Evolutionary conservation across 2,888 invertebrate genomes (phyloP).

Genomic region (Congeria kusceri): DNA sequence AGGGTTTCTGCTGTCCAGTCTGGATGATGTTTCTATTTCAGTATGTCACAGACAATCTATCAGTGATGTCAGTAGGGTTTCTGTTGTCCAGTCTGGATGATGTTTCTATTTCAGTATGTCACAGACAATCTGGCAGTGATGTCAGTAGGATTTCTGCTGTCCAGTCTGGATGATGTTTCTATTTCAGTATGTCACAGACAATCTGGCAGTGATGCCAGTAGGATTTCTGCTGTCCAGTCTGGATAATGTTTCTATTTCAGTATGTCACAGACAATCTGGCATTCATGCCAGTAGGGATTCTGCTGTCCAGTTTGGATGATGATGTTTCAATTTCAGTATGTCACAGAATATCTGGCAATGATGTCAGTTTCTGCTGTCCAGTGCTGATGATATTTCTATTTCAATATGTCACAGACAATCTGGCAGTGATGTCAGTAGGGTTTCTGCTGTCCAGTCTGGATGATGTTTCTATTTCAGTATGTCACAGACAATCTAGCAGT

Average conservation of each 20-base stretch:
- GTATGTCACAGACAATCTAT: constrained; percentile 95
- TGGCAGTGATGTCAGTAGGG: constrained; percentile 98
- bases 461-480: constrained; percentile 90
- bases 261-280: constrained; percentile 96
- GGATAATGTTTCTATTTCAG: constrained; percentile 92
- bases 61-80: constrained; percentile 98
- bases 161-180: no score
- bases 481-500: constrained; percentile 95
- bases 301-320: constrained; percentile 91
- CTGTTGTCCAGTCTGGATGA: no score
- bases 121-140: constrained; percentile 98
- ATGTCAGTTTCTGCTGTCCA: no score
- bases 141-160: constrained; percentile 95
- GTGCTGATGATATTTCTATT: no score
- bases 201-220: constrained; percentile 98
- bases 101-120: constrained; percentile 88
- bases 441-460: constrained; percentile 69
- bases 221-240: constrained; percentile 90
- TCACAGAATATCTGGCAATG: constrained; percentile 93
- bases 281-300: constrained; percentile 96
- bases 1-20: constrained; percentile 89
- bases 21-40: constrained; percentile 92
- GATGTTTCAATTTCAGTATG: constrained; percentile 92
- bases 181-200: no score
- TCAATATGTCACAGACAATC: constrained; percentile 94